phyloP scores from a whole-genome alignment of 2,113 vertebrate genomes.

The Poeciliopsis retropinna region DNA sequence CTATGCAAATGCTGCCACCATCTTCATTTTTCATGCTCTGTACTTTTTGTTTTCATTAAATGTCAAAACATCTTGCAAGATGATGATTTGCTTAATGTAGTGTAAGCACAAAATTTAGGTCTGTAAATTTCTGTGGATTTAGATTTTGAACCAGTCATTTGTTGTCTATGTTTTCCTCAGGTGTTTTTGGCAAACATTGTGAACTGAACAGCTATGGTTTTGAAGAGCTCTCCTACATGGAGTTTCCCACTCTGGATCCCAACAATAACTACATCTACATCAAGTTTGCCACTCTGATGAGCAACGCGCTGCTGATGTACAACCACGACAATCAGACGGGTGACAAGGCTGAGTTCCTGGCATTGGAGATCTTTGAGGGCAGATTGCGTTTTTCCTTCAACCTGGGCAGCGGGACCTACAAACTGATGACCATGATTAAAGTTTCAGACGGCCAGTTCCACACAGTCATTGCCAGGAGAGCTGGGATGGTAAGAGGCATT shows the following conservation, averaged over 20 bases:
- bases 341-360: conserved; percentile 93
- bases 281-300: conserved; percentile 94
- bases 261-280: conserved; percentile 99
- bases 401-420: conserved; percentile 90
- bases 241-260: conserved; percentile 96
- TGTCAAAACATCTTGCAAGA: neutral
- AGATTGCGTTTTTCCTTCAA: conserved; percentile 94
- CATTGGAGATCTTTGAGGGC: conserved; percentile 89
- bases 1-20: conserved; percentile 43
- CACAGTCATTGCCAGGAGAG: conserved; percentile 93
- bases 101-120: conserved; percentile 9
- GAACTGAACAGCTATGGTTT: conserved; percentile 98
- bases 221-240: conserved; percentile 97
- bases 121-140: conserved; percentile 38
- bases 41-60: neutral
- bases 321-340: conserved; percentile 96
- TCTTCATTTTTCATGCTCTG: conserved; percentile 46
- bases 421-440: conserved; percentile 89
- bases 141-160: conserved; percentile 21
- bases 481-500: conserved; percentile 89
- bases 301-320: conserved; percentile 89
- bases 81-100: conserved; percentile 10
- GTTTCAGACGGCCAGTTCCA: conserved; percentile 97
- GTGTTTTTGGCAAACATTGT: conserved; percentile 97
- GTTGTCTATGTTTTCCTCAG: conserved; percentile 74